Base-by-base conservation (phyloP, 2,888 invertebrate genomes). In the Ptychoptera albimana region DNA sequence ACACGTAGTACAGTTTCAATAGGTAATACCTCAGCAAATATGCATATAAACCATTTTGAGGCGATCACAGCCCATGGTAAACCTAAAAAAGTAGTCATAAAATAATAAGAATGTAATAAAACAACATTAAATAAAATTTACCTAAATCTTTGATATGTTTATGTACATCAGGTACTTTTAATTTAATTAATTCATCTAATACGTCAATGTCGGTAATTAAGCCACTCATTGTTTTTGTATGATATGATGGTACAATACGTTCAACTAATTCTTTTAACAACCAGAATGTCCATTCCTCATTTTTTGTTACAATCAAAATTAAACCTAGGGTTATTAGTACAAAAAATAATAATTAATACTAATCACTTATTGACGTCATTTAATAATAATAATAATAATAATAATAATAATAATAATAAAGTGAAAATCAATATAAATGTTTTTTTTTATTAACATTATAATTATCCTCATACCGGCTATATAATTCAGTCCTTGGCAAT, bases 401-500 rank as follows among this genome's bases (percentile, higher is more conserved):
- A n/a, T n/a, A n/a, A n/a, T n/a, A n/a, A n/a, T n/a, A n/a, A n/a
- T n/a, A n/a, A 7, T 23, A 23, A 23, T 23, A 23, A 23, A 23
- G 3, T 23, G 23, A 23, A 23, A 23, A 23, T 23, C 23, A 23
- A 23, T 23, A 23, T 23, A 23, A 23, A 23, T 23, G 23, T 23
- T 3, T 23, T 23, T 23, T 23, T 5, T n/a, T n/a, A n/a, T n/a
- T 23, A 23, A 23, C 35, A 36, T 13, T 36, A 12, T 12, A 13
- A 36, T 8, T 12, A 36, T 12, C 16, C n/a, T 45, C 56, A 54
- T 57, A 67, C 79, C 81, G 57, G 88, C 89, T 55, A 93, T 85
- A 61, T 92, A 94, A 68, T 93, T 94, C 49, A 93, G 68, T 42
- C 94, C 94, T 75, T 93, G 94, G 58, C 94, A 94, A 63, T 94